Conservation (phyloP, 2,888 invertebrate genomes). For the Tiphia femorata region DNA sequence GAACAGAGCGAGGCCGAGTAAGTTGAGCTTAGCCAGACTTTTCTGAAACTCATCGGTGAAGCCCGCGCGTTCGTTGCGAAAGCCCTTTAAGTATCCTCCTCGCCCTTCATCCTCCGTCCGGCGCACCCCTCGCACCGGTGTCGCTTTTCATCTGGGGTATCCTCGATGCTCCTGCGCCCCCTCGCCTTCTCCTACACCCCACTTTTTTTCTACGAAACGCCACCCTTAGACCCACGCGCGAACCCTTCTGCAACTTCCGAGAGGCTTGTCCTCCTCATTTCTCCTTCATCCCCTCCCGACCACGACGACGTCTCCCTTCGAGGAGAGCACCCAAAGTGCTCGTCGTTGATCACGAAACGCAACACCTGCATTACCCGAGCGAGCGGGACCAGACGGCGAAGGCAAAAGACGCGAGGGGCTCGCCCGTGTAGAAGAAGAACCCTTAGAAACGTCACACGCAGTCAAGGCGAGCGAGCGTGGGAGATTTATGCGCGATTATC, state of each 20-base stretch:
- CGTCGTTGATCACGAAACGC: conserved; percentile 44
- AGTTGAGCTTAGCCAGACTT: too few species aligned
- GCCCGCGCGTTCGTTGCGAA: too few species aligned
- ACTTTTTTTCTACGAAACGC: conserved; percentile 13
- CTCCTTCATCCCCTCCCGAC: conserved; percentile 28
- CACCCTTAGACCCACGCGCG: background rate
- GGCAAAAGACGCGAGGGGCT: background rate
- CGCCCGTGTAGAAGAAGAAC: conserved; percentile 25
- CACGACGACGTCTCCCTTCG: too few species aligned
- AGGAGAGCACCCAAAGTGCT: conserved; percentile 35
- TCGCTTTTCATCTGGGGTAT: conserved; percentile 37
- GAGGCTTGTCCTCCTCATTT: conserved; percentile 23
- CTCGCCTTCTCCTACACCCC: background rate
- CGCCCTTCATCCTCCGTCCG: background rate
- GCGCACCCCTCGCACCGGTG: conserved; percentile 23
- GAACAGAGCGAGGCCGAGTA: too few species aligned
- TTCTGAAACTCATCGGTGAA: too few species aligned
- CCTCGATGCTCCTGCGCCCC: conserved; percentile 23
- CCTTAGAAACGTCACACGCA: conserved; percentile 34
- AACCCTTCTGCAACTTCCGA: conserved; percentile 7
- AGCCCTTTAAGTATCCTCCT: conserved; percentile 35
- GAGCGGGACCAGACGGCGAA: too few species aligned
- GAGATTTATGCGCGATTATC: background rate
- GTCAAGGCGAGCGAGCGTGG: background rate
- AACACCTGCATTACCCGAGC: conserved; percentile 29